Evolutionary conservation across 2,888 invertebrate species (phyloP).

Genomic region (Coecobrya sp.): DNA sequence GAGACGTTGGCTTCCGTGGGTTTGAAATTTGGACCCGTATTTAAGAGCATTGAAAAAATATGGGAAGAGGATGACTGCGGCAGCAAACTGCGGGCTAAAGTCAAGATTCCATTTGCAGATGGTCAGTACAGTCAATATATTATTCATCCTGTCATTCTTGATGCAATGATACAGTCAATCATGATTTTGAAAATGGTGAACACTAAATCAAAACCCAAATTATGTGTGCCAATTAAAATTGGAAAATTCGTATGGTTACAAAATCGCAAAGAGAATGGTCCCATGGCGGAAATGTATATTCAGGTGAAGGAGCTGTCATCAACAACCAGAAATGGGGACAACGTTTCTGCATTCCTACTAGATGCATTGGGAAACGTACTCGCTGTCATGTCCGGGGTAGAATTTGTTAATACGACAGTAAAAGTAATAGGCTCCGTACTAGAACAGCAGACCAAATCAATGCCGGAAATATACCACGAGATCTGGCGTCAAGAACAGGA

Average conservation of each 20-base stretch:
- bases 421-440: slow-evolving; percentile 46
- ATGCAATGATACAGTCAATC: slow-evolving; percentile 71
- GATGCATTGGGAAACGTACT: slow-evolving; percentile 36
- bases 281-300: not conserved
- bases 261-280: not conserved
- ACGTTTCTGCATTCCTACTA: not conserved
- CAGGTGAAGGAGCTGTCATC: too few relatives aligned
- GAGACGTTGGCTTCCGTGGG: slow-evolving; percentile 37
- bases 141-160: slow-evolving; percentile 69
- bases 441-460: slow-evolving; percentile 51
- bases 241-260: slow-evolving; percentile 79
- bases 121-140: slow-evolving; percentile 21
- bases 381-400: slow-evolving; percentile 29
- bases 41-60: slow-evolving; percentile 24
- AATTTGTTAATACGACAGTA: slow-evolving; percentile 64
- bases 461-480: slow-evolving; percentile 65
- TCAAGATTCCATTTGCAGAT: not conserved
- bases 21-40: slow-evolving; percentile 48
- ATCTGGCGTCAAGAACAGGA: too few relatives aligned
- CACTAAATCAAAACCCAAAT: too few relatives aligned
- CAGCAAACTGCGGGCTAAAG: too few relatives aligned
- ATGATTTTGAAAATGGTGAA: slow-evolving; percentile 63
- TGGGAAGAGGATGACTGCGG: slow-evolving; percentile 23
- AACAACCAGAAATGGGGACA: too few relatives aligned
- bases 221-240: slow-evolving; percentile 72